A percentile compares a stretch with the other conserved stretches of the same genome.
Evolutionary conservation across 2,113 vertebrate genomes (phyloP).

Genomic region (Chaenogobius annularis): DNA sequence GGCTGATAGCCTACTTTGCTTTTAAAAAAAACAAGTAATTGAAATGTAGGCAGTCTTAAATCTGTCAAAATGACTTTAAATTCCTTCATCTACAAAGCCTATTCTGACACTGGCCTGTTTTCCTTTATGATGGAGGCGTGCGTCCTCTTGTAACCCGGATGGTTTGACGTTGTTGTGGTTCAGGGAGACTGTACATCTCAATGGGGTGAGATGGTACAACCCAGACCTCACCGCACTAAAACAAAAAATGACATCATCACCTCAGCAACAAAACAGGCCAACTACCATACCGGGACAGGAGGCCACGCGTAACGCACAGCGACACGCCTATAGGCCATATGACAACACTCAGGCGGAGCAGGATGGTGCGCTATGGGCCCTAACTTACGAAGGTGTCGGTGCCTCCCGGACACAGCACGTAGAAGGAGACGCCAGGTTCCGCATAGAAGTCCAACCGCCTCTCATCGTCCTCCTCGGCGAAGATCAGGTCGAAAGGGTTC

Average conservation of each 20-base stretch:
- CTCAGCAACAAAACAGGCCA: constrained; percentile 22
- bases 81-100: neutral
- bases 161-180: constrained; percentile 20
- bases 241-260: constrained; percentile 69
- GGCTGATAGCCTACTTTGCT: too few relatives aligned
- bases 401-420: constrained; percentile 92
- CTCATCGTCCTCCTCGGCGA: constrained; percentile 92
- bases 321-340: constrained; percentile 40
- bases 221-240: constrained; percentile 35
- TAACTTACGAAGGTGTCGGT: constrained; percentile 93
- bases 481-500: constrained; percentile 95
- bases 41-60: too few relatives aligned
- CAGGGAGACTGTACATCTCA: constrained; percentile 28
- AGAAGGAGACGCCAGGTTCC: constrained; percentile 94
- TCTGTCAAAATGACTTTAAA: too few relatives aligned
- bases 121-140: constrained; percentile 25
- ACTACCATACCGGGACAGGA: constrained; percentile 24
- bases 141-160: constrained; percentile 11
- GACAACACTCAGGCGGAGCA: constrained; percentile 1
- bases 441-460: constrained; percentile 96
- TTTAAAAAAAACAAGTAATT: too few relatives aligned
- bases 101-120: neutral
- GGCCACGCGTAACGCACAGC: constrained; percentile 35
- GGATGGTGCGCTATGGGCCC: constrained; percentile 20
- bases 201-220: constrained; percentile 26